Evolutionary conservation across 2,888 invertebrate genomes (phyloP).

Genomic region (Netelia melanura): DNA sequence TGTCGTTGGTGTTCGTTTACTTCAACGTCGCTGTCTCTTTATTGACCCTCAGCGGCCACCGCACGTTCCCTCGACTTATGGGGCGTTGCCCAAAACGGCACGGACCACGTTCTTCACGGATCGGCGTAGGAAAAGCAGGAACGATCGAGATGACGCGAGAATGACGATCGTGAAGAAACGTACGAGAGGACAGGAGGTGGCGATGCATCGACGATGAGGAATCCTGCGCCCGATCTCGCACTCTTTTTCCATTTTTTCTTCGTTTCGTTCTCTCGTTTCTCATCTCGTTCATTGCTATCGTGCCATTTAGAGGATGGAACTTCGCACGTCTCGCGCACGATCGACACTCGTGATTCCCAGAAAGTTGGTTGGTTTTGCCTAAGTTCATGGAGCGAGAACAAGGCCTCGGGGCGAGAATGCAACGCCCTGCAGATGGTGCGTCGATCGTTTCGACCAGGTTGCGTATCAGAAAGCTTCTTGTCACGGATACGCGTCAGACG

Average conservation of each 20-base stretch:
- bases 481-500: constrained; percentile 1
- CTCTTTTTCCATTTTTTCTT: constrained; percentile 2
- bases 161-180: constrained; percentile 24
- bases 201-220: constrained; percentile 13
- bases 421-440: background rate
- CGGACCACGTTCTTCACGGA: constrained; percentile 36
- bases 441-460: no score
- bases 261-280: background rate
- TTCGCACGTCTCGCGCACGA: background rate
- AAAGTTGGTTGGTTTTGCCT: constrained; percentile 66
- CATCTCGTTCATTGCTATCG: background rate
- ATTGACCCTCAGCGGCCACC: background rate
- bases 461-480: background rate
- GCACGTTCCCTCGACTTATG: constrained; percentile 38
- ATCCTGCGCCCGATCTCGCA: constrained; percentile 54
- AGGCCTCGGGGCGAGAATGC: constrained; percentile 16
- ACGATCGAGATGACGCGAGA: constrained; percentile 11
- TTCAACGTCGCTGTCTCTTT: constrained; percentile 6
- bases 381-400: constrained; percentile 65
- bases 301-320: constrained; percentile 13
- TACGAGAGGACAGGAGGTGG: background rate
- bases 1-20: constrained; percentile 19
- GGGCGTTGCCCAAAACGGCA: constrained; percentile 51
- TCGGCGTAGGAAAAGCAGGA: constrained; percentile 1
- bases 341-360: constrained; percentile 49